phyloP scores from a whole-genome alignment of 1,140 invertebrate species.

The Drosophila pseudoobscura region DNA sequence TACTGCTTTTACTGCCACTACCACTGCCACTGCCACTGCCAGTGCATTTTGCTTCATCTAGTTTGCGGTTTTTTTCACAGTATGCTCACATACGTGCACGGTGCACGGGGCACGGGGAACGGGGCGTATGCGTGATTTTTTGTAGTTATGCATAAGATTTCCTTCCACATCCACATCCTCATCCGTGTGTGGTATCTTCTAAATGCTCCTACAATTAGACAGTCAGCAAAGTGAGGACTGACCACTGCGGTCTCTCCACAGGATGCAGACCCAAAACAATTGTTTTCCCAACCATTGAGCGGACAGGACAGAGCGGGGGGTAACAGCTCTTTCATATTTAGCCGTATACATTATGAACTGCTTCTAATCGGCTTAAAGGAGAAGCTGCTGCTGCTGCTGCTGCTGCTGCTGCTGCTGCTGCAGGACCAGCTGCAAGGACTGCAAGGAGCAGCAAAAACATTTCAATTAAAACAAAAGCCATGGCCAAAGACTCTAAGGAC shows the following conservation, averaged over 20 bases:
- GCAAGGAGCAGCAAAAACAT: constrained; percentile 61
- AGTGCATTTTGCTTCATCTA: constrained; percentile 14
- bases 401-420: constrained; percentile 14
- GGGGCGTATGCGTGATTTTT: constrained; percentile 53
- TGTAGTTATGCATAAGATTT: constrained; percentile 47
- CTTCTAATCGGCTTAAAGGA: constrained; percentile 71
- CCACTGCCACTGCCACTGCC: no score
- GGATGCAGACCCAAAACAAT: constrained; percentile 48
- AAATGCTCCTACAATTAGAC: constrained; percentile 67
- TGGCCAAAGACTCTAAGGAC: constrained; percentile 43
- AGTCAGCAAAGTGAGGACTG: constrained; percentile 39
- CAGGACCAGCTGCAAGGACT: constrained; percentile 9
- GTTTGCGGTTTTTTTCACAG: constrained; percentile 18
- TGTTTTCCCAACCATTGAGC: constrained; percentile 33
- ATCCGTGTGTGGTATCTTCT: constrained; percentile 21
- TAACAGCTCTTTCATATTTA: constrained; percentile 60
- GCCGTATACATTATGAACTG: constrained; percentile 71
- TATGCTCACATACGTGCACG: constrained; percentile 5
- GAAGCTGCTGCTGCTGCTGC: constrained; percentile 26
- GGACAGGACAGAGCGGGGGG: background rate
- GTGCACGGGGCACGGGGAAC: background rate
- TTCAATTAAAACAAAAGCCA: constrained; percentile 75
- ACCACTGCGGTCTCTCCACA: constrained; percentile 38
- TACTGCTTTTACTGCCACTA: constrained; percentile 12
- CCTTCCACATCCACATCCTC: constrained; percentile 3